Conservation (phyloP, 2,797 vertebrate species). For the Garrulus glandarius region DNA sequence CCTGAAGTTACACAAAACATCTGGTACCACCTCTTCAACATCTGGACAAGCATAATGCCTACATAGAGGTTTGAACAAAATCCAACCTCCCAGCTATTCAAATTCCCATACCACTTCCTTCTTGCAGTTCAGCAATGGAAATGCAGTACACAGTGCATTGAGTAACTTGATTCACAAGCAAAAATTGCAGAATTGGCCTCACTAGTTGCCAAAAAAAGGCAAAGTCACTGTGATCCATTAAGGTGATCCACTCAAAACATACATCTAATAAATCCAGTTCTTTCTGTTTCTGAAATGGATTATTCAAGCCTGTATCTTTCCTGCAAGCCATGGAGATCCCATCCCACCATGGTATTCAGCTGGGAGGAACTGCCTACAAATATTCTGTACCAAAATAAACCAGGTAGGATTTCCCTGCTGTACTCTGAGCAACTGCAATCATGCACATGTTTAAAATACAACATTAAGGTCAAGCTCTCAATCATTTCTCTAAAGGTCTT, state of each 20-base stretch:
- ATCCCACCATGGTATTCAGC: accelerated
- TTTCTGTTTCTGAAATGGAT: background rate
- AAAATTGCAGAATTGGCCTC: background rate
- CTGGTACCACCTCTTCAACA: background rate
- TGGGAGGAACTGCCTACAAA: background rate
- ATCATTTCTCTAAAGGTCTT: background rate
- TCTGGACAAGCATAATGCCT: background rate
- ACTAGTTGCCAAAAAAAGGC: background rate
- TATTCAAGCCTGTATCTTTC: background rate
- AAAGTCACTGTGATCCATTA: background rate
- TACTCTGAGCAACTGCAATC: background rate
- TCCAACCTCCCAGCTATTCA: background rate
- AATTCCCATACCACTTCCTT: background rate
- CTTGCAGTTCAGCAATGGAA: background rate
- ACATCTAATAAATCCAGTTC: background rate
- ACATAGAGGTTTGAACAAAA: background rate
- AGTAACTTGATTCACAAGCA: background rate
- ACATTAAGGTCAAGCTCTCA: background rate
- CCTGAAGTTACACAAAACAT: background rate
- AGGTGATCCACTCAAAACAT: background rate
- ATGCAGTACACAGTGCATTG: background rate
- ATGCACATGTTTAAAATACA: background rate
- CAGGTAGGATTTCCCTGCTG: background rate
- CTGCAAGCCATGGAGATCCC: background rate
- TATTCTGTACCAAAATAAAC: background rate